Percentiles rank a stretch among this genome's conserved stretches.
Evolutionary conservation across 2,113 vertebrate species (phyloP).

Genomic region (Donacobius atricapilla): DNA sequence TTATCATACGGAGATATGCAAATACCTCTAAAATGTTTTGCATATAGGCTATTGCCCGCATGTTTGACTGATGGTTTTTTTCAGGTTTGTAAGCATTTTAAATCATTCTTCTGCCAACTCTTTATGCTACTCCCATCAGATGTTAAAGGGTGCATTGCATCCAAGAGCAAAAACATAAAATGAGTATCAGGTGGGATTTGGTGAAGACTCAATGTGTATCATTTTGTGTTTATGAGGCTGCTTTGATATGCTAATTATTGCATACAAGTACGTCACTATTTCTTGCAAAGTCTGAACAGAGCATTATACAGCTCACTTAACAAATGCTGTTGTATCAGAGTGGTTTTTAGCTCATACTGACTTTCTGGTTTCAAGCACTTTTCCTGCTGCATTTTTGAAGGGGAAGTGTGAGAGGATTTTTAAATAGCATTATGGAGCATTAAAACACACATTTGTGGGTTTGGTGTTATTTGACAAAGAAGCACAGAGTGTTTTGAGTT

Average conservation of each 20-base stretch:
- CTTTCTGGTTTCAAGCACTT: constrained; percentile 30
- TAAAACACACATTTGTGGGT: not conserved
- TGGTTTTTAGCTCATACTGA: constrained; percentile 12
- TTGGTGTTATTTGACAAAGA: not conserved
- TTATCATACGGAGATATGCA: constrained; percentile 42
- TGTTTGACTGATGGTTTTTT: constrained; percentile 65
- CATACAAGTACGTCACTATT: not conserved
- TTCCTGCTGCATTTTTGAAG: constrained; percentile 11
- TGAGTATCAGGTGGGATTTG: constrained; percentile 74
- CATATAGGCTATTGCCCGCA: constrained; percentile 64
- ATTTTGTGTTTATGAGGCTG: constrained; percentile 71
- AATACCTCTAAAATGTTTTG: constrained; percentile 62
- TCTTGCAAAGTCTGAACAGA: constrained; percentile 10
- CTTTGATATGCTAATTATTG: constrained; percentile 62
- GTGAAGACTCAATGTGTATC: constrained; percentile 67
- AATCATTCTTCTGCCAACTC: constrained; percentile 65
- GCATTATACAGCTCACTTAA: not conserved
- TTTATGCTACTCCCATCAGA: constrained; percentile 58
- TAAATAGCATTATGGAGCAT: not conserved
- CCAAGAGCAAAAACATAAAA: constrained; percentile 71
- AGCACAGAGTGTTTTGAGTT: constrained; percentile 39
- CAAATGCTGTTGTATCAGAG: constrained; percentile 5
- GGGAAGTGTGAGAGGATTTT: not conserved
- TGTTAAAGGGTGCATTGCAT: constrained; percentile 71
- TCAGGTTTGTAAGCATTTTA: constrained; percentile 75